Base-by-base conservation (phyloP, 2,888 invertebrate genomes). In the Callyntrura sp. region DNA sequence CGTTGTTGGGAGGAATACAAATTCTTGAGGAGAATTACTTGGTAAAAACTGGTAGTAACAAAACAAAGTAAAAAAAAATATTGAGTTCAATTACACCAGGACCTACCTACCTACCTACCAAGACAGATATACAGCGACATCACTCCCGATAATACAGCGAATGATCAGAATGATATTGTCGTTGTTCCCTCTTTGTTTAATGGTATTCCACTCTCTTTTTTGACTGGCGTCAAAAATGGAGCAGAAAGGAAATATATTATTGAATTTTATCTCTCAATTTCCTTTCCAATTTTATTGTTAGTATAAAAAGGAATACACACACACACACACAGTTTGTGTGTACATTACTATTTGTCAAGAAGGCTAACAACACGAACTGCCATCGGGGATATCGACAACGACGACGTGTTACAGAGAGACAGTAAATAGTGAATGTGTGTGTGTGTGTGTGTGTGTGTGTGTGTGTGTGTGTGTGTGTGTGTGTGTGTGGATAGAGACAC, bases 221-320 rank as follows among this genome's bases (percentile, higher is more conserved):
- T 76, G 48, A 45, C 20, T 45, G 70, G 76, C 76, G 51, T 51
- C 76, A 76, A 25, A n/a, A 51, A 9, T 25, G 23, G 17, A 68
- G 45, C 0, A 73, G 51, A 51, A 25, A 51, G 51, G 51, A 48
- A 76, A 51, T 51, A 73, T 25, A 51, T 23, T 51, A 51, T 51
- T 51, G 76, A 76, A 25, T 76, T 76, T 76, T 76, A 48, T 73
- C 14, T 76, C 48, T 73, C 70, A 45, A 45, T 48, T 73, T 73
- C 51, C 14, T 45, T n/a, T 76, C n/a, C 17, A 60, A 4, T 35
- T 35, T 35, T 35, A 35, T 35, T 35, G 35, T 35, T 35, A 2
- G 35, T 35, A 35, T 35, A 35, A 35, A 35, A n/a, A n/a, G n/a
- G n/a, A n/a, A n/a, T n/a, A 35, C 35, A 4, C 2, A 35, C 6